Evolutionary conservation across 2,113 vertebrate genomes (phyloP).

Genomic region (Erythrolamprus reginae): DNA sequence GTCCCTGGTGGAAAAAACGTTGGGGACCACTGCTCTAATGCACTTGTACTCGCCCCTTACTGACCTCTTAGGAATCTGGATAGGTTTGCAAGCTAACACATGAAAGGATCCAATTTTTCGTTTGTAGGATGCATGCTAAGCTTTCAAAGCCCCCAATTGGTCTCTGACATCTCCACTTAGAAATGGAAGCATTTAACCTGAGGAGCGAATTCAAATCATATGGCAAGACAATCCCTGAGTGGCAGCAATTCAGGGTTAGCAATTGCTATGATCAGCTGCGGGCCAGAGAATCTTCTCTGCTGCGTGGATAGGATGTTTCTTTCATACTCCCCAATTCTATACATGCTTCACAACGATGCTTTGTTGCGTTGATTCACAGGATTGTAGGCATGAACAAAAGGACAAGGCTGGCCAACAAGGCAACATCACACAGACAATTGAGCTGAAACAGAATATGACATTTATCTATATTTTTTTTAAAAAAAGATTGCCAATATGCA

Average conservation of each 20-base stretch:
- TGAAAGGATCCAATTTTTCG: too few species aligned
- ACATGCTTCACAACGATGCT: not conserved
- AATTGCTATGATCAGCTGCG: not conserved
- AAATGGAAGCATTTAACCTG: not conserved
- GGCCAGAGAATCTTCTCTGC: too few species aligned
- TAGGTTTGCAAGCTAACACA: not conserved
- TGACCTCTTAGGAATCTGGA: too few species aligned
- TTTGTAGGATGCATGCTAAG: not conserved
- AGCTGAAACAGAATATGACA: not conserved
- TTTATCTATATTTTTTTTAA: slow-evolving; percentile 2
- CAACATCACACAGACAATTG: not conserved
- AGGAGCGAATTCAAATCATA: not conserved
- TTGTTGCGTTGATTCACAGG: not conserved
- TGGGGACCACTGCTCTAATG: too few species aligned
- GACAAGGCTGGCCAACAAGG: not conserved
- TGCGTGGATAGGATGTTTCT: not conserved
- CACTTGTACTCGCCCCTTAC: too few species aligned
- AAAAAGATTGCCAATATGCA: not conserved
- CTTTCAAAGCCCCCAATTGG: not conserved
- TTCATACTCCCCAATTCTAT: too few species aligned
- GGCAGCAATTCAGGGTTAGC: not conserved
- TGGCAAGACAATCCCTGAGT: not conserved
- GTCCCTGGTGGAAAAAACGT: too few species aligned
- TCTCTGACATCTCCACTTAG: not conserved
- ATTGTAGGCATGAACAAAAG: not conserved